These are phyloP conservation scores for Macrophya annulata DNA, from an alignment of 2,888 invertebrate species.

Conservation along the genomic window DNA sequence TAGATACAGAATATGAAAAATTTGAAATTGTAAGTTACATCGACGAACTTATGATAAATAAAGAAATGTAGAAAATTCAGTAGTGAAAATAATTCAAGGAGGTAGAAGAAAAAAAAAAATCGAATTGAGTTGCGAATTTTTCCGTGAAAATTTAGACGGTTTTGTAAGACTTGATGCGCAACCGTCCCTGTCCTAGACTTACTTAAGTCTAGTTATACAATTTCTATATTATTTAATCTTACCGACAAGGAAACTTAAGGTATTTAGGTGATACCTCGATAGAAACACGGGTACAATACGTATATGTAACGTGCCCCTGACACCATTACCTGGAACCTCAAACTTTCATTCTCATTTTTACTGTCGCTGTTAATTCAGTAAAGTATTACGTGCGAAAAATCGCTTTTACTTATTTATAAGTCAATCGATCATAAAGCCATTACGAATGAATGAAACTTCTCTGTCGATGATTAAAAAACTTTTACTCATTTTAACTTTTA, in stretches of 20 bases:
- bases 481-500: background rate
- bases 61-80: background rate
- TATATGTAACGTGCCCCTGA: constrained; percentile 72
- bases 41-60: background rate
- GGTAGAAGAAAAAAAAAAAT: background rate
- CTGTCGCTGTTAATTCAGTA: constrained; percentile 63
- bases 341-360: constrained; percentile 77
- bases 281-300: constrained; percentile 58
- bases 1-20: background rate
- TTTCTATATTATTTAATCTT: constrained; percentile 59
- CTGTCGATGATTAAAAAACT: background rate
- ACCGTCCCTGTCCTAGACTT: constrained; percentile 32
- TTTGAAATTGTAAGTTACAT: background rate
- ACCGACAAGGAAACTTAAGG: constrained; percentile 62
- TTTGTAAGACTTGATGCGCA: background rate
- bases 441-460: background rate
- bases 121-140: background rate
- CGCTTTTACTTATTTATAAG: constrained; percentile 23
- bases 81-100: background rate
- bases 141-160: too few species aligned
- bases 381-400: constrained; percentile 50
- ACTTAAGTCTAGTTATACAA: constrained; percentile 35
- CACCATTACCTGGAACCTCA: constrained; percentile 75
- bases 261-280: constrained; percentile 52
- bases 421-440: background rate